Percentiles rank a stretch among this genome's conserved stretches.
These are phyloP conservation scores for Gasterosteus nipponicus DNA, from an alignment of 2,113 vertebrate species.

Conservation along the genomic window DNA sequence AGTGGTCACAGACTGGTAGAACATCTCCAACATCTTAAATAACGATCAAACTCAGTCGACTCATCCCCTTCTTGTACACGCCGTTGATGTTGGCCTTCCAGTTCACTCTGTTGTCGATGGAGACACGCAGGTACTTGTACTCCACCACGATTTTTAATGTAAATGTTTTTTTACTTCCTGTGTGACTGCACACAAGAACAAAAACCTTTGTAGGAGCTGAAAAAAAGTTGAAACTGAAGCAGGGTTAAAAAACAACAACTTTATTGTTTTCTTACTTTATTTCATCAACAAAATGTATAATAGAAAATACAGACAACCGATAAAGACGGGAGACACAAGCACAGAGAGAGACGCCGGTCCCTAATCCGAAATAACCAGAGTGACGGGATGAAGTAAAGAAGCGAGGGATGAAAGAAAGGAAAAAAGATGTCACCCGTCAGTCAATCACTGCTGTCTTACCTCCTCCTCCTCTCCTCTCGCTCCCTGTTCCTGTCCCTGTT, in stretches of 20 bases:
- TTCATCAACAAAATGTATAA: slow-evolving; percentile 47
- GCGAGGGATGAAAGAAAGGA: slow-evolving; percentile 16
- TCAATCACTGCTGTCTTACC: slow-evolving; percentile 43
- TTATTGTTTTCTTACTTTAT: slow-evolving; percentile 59
- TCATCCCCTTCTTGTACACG: too few relatives aligned
- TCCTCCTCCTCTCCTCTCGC: slow-evolving; percentile 58
- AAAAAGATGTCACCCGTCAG: slow-evolving; percentile 33
- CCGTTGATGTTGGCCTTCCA: too few relatives aligned
- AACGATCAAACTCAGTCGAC: too few relatives aligned
- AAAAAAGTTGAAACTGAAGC: slow-evolving; percentile 27
- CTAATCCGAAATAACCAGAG: slow-evolving; percentile 6
- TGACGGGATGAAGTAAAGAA: slow-evolving; percentile 15
- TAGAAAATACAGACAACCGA: slow-evolving; percentile 44
- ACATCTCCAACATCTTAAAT: too few relatives aligned
- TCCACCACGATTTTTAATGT: too few relatives aligned
- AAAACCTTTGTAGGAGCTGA: background rate
- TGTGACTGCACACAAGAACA: background rate
- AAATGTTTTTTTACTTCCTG: too few relatives aligned
- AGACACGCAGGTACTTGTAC: too few relatives aligned
- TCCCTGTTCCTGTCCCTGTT: slow-evolving; percentile 71
- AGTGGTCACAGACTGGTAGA: too few relatives aligned
- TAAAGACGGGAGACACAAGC: background rate
- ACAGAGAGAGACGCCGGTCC: slow-evolving; percentile 4
- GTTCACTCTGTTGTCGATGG: too few relatives aligned
- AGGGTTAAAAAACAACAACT: slow-evolving; percentile 51